Evolutionary conservation across 23 tunicate genomes (phyloP).

Genomic region (Halocynthia roretzi): DNA sequence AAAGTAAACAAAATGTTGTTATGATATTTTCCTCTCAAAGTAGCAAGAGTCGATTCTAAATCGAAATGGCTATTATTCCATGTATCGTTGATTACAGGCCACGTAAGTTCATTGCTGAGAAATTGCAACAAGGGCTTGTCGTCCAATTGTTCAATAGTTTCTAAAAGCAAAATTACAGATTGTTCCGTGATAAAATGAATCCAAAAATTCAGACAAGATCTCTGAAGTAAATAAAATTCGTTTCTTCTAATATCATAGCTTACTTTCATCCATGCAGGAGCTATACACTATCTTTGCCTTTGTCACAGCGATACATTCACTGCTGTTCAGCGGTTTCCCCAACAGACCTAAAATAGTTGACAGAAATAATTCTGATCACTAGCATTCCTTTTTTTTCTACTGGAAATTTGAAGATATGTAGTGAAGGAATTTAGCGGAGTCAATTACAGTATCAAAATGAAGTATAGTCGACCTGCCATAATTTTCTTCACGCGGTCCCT

Average conservation of each 20-base stretch:
- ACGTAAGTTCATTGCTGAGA: conserved; percentile 37
- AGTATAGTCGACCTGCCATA: conserved; percentile 1
- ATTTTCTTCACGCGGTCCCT: conserved; percentile 46
- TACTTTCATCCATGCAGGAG: conserved; percentile 75
- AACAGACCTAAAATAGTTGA: conserved; percentile 28
- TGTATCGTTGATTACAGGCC: conserved; percentile 53
- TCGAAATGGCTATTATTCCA: conserved; percentile 41
- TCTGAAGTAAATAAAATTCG: background rate
- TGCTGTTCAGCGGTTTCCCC: conserved; percentile 1
- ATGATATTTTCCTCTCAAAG: conserved; percentile 50
- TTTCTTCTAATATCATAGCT: background rate
- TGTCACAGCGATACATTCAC: conserved; percentile 33
- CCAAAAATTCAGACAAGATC: background rate
- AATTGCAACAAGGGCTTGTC: conserved; percentile 47
- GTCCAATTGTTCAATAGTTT: background rate
- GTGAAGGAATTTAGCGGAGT: no score
- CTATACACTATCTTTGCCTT: conserved; percentile 58
- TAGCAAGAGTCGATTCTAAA: conserved; percentile 54
- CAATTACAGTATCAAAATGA: background rate
- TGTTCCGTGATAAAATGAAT: background rate
- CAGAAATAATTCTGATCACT: background rate
- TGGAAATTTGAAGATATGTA: background rate
- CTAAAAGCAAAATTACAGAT: background rate
- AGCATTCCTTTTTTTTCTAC: background rate
- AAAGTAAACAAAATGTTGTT: conserved; percentile 36